Conservation (phyloP, 2,888 invertebrate genomes). For the Lingula anatina region DNA sequence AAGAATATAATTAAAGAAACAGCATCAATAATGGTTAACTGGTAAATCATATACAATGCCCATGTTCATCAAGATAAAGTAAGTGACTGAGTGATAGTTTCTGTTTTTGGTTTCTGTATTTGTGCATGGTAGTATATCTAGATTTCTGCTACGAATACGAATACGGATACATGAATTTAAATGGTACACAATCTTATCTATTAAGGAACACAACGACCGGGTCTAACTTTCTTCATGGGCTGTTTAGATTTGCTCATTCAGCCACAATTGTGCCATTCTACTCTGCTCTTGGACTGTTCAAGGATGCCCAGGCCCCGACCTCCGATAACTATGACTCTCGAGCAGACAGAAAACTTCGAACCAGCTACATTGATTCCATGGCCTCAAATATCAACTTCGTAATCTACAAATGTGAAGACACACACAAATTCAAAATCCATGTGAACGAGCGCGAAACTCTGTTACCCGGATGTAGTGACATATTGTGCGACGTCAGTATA, state of each 20-base stretch:
- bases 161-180: too few species aligned
- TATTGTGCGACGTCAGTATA: neutral
- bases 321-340: neutral
- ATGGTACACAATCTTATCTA: too few species aligned
- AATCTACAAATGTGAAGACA: neutral
- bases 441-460: neutral
- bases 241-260: neutral
- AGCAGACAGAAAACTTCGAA: neutral
- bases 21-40: too few species aligned
- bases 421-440: neutral
- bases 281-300: neutral
- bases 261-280: neutral
- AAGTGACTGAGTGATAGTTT: too few species aligned
- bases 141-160: too few species aligned
- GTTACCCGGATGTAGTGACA: neutral
- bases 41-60: too few species aligned
- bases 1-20: too few species aligned
- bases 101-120: too few species aligned
- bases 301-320: neutral
- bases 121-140: too few species aligned
- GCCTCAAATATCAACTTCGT: constrained; percentile 1
- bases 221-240: neutral
- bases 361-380: neutral
- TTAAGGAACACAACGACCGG: neutral
- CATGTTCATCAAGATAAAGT: too few species aligned